Conservation (phyloP, 2,113 vertebrate genomes). For the Takifugu flavidus region DNA sequence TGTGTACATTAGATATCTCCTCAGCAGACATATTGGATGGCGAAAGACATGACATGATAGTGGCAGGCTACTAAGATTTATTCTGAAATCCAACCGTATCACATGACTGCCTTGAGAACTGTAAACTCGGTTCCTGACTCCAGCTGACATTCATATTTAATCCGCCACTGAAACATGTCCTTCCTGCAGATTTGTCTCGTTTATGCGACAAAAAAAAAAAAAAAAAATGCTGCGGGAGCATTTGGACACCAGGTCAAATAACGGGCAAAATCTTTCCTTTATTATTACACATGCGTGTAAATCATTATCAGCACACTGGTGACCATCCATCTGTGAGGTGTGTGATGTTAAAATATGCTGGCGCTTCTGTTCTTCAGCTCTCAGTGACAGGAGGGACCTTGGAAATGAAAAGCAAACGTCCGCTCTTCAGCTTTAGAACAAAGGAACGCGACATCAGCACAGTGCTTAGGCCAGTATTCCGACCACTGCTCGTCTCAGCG, state of each 20-base stretch:
- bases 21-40: slow-evolving; percentile 70
- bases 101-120: slow-evolving; percentile 66
- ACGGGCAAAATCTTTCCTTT: slow-evolving; percentile 24
- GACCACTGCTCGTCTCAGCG: slow-evolving; percentile 43
- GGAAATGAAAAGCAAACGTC: slow-evolving; percentile 56
- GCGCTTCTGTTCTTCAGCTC: slow-evolving; percentile 48
- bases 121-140: slow-evolving; percentile 68
- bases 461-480: slow-evolving; percentile 55
- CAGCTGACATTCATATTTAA: slow-evolving; percentile 66
- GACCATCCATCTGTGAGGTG: slow-evolving; percentile 45
- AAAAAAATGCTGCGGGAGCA: slow-evolving; percentile 39
- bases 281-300: slow-evolving; percentile 40
- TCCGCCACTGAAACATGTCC: slow-evolving; percentile 58
- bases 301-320: slow-evolving; percentile 53
- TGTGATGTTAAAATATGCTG: slow-evolving; percentile 60
- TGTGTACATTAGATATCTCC: slow-evolving; percentile 64
- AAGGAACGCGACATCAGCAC: slow-evolving; percentile 62
- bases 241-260: slow-evolving; percentile 55
- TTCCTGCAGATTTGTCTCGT: slow-evolving; percentile 42
- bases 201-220: slow-evolving; percentile 23
- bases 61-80: slow-evolving; percentile 72
- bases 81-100: slow-evolving; percentile 69
- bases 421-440: slow-evolving; percentile 46
- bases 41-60: slow-evolving; percentile 67
- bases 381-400: slow-evolving; percentile 66